phyloP scores from a whole-genome alignment of 2,113 vertebrate species.

The Festucalex cinctus region DNA sequence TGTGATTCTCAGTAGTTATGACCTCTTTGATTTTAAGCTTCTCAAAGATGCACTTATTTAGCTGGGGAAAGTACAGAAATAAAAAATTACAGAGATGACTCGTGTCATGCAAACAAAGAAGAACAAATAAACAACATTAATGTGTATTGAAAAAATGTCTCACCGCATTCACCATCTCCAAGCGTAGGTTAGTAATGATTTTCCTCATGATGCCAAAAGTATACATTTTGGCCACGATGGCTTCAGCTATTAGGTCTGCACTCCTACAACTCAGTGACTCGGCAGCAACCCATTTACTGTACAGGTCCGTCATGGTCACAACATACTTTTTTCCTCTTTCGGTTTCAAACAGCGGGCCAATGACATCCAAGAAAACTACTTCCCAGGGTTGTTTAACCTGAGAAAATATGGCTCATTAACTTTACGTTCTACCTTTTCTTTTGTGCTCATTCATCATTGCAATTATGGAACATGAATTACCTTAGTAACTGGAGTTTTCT shows the following conservation, averaged over 20 bases:
- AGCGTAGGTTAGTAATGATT: slow-evolving; percentile 8
- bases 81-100: not conserved
- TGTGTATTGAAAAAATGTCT: not conserved
- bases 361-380: slow-evolving; percentile 10
- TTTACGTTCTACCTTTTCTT: not conserved
- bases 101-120: not conserved
- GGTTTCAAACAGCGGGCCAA: slow-evolving; percentile 11
- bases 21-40: slow-evolving; percentile 8
- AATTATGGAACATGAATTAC: not conserved
- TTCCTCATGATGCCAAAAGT: slow-evolving; percentile 11
- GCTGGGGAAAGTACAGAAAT: not conserved
- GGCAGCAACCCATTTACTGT: slow-evolving; percentile 13
- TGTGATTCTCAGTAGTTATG: not conserved
- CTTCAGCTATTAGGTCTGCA: not conserved
- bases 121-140: not conserved
- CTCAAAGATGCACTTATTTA: slow-evolving; percentile 5
- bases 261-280: slow-evolving; percentile 4
- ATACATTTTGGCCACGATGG: slow-evolving; percentile 8
- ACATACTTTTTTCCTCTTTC: not conserved
- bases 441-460: not conserved
- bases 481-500: not conserved
- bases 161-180: slow-evolving; percentile 14
- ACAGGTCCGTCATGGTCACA: slow-evolving; percentile 9
- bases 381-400: slow-evolving; percentile 23
- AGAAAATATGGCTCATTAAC: not conserved